Conservation (phyloP, 2,888 invertebrate species). For the Aphodius granarius region DNA sequence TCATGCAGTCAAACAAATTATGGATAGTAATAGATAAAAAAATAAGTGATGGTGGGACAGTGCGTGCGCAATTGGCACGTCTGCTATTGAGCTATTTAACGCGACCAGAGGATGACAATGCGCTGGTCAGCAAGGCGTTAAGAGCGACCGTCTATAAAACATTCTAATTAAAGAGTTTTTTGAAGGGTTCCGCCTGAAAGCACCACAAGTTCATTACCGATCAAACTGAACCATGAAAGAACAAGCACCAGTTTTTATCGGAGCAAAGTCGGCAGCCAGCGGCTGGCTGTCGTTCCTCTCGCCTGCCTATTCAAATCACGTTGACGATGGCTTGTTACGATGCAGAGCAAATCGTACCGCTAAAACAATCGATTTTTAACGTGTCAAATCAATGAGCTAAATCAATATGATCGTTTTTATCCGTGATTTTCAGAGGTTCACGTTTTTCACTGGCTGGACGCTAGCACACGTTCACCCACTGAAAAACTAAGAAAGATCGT, state of each 20-base stretch:
- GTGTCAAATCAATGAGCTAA: conserved; percentile 49
- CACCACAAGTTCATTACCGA: conserved; percentile 46
- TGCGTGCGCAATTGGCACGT: neutral
- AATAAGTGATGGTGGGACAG: neutral
- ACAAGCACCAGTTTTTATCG: neutral
- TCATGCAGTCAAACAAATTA: no score
- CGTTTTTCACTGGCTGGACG: neutral
- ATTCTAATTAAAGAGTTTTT: conserved; percentile 51
- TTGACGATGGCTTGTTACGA: conserved; percentile 48
- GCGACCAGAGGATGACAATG: neutral
- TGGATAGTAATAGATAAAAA: neutral
- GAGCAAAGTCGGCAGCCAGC: neutral
- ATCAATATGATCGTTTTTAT: conserved; percentile 33
- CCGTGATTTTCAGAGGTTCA: neutral
- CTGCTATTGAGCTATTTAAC: neutral
- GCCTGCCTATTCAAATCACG: conserved; percentile 32
- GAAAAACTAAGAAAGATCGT: neutral
- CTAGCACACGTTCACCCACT: neutral
- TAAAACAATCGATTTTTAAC: conserved; percentile 50
- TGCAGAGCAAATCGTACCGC: conserved; percentile 49
- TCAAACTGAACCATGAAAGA: conserved; percentile 43
- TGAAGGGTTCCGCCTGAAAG: conserved; percentile 47
- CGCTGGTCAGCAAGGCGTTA: conserved; percentile 26
- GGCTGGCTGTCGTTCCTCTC: conserved; percentile 30
- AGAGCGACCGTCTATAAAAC: conserved; percentile 35